Evolutionary conservation across 2,888 invertebrate genomes (phyloP).

Genomic region (Drosophila antonietae): DNA sequence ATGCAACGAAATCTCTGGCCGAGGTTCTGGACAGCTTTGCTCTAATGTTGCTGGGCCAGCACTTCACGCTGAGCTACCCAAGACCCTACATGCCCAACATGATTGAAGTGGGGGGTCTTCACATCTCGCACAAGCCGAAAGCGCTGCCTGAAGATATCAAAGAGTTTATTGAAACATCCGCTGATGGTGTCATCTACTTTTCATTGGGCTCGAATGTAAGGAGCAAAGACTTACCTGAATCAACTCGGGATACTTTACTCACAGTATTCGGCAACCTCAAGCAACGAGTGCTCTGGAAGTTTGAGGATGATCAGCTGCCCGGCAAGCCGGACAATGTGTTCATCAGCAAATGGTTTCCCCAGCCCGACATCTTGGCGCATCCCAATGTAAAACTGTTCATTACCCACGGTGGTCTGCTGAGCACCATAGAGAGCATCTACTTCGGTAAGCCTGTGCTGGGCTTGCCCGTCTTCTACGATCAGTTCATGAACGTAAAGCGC

Average conservation of each 20-base stretch:
- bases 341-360: constrained; percentile 83
- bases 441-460: constrained; percentile 84
- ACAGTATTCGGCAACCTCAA: constrained; percentile 58
- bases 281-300: constrained; percentile 84
- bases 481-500: constrained; percentile 79
- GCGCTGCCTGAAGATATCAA: constrained; percentile 78
- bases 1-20: constrained; percentile 57
- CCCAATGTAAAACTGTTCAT: constrained; percentile 85
- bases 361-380: constrained; percentile 84
- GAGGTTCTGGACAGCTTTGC: constrained; percentile 74
- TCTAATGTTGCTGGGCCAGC: constrained; percentile 81
- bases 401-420: constrained; percentile 86
- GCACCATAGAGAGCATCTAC: constrained; percentile 85
- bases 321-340: constrained; percentile 79
- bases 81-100: constrained; percentile 82
- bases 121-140: constrained; percentile 70
- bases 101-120: constrained; percentile 83
- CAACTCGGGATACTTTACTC: constrained; percentile 58
- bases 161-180: constrained; percentile 82
- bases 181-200: constrained; percentile 85
- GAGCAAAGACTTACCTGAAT: constrained; percentile 68
- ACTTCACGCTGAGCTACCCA: constrained; percentile 75
- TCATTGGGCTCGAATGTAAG: constrained; percentile 84
- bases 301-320: constrained; percentile 79
- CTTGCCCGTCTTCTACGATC: constrained; percentile 83